Base-by-base conservation (phyloP, 2,888 invertebrate genomes). In the Anoncus sp. region DNA sequence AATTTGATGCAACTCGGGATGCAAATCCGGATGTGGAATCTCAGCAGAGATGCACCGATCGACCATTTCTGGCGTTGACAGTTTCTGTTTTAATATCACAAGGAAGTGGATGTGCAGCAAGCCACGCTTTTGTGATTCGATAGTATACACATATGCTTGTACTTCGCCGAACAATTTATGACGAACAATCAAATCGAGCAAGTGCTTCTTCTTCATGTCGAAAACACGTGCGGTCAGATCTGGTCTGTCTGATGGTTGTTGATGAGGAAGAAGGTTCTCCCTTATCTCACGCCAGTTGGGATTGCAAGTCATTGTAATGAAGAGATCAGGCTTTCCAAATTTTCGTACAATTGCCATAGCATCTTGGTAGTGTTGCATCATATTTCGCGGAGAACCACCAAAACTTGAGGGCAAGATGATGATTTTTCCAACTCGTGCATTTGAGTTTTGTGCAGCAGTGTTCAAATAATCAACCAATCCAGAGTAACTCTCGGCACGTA, bases 191-290 rank as follows among this genome's bases (percentile, higher is more conserved):
- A n/a, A n/a, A n/a, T n/a, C n/a, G n/a, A 16, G 35, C 3, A 79
- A 70, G 16, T 59, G 75, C 22, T 81, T 60, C 71, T 80, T 76
- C 67, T 81, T 78, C 20, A 79, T n/a, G n/a, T 51, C 76, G 75
- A 45, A 45, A 82, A 77, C 47, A 62, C 73, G 55, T n/a, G n/a
- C n/a, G n/a, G n/a, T n/a, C n/a, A n/a, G n/a, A n/a, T n/a, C n/a
- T n/a, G n/a, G n/a, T n/a, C 82, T 75, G 70, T 84, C 82, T n/a
- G 73, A 67, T 18, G 81, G 40, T 77, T 60, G 66, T 60, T 83
- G 81, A 60, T 51, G 45, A 12, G 57, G 75, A 35, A 75, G 27
- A 57, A 75, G 45, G 47, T 75, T 75, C 24, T 69, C 67, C 22
- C 35, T 69, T 22, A 69, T 55, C 27, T 62, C 62, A 16, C 62